Evolutionary conservation across 2,797 vertebrate genomes (phyloP), one percentile per base, ranked within the genome.

Genomic region (Peromyscus aztecus): DNA sequence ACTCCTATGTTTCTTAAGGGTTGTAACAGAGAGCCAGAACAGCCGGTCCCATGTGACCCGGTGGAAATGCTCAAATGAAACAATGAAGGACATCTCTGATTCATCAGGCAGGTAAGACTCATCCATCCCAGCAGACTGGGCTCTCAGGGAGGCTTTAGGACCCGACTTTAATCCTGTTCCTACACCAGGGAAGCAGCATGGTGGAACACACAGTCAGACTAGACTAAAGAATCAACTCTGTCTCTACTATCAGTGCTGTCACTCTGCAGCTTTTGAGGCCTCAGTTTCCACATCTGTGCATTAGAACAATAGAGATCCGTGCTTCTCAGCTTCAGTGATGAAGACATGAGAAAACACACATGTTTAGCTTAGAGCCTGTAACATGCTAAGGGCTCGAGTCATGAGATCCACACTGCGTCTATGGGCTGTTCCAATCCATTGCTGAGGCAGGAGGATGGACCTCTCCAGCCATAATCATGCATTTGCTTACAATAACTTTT

Each of bases 91-190:
- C 7, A 61, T 61, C 8, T 2, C 8, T 4, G 6, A 1, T 19
- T 61, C 1, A 61, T 61, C 59, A 61, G 23, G 59, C 24, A 59
- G 57, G 97, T 98, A 63, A 97, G 96, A 13, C 37, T n/a, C 17
- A 0, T 29, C 67, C 52, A 23, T 49, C 69, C 71, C 29, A n/a
- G 52, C 0, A 27, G 37, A 86, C 1, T 4, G 46, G 29, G 73
- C 4, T 83, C 85, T 90, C 71, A 6, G 46, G 17, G 75, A 14
- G 14, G 23, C 14, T 23, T 12, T 13, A 37, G 29, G 46, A 24
- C 46, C n/a, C 46, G 16, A 40, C 37, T 63, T 77, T 57, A 73
- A 7, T 29, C 61, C 49, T 90, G 10, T 81, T 40, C 13, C 55
- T 52, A 0, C 9, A 57, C 10, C 29, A 52, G 6, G 34, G 34